These are phyloP conservation scores for Tetraneura akinire DNA, from an alignment of 1,140 invertebrate genomes.

Conservation along the genomic window DNA sequence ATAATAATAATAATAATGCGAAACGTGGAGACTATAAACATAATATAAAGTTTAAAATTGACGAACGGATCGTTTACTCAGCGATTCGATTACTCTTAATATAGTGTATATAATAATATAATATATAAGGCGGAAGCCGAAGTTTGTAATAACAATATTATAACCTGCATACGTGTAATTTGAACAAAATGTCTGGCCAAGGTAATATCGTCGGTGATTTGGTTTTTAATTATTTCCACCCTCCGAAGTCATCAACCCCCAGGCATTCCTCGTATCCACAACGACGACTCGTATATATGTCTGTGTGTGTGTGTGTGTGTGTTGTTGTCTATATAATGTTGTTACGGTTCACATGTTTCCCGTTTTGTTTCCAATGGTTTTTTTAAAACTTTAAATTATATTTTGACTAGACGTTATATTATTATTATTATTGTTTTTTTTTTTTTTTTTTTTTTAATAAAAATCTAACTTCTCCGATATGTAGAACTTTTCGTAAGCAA, in stretches of 20 bases:
- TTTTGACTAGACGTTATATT: not conserved
- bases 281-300: not conserved
- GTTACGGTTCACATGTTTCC: not conserved
- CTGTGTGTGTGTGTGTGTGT: not conserved
- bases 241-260: not conserved
- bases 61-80: constrained; percentile 16
- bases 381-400: not conserved
- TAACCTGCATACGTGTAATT: not conserved
- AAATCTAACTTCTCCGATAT: not conserved
- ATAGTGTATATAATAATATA: not conserved
- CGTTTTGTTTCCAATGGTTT: not conserved
- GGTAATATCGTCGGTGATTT: not conserved
- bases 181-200: not conserved
- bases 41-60: constrained; percentile 6
- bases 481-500: not conserved
- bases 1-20: too few relatives aligned
- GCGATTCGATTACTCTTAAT: too few relatives aligned
- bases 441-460: too few relatives aligned
- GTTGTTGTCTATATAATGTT: not conserved
- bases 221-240: constrained; percentile 26
- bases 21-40: too few relatives aligned
- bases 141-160: constrained; percentile 1
- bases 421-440: constrained; percentile 7
- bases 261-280: not conserved
- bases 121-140: too few relatives aligned